Evolutionary conservation across 2,797 vertebrate genomes (phyloP), one percentile per base, ranked within the genome.

Genomic region (Ataeniobius toweri): DNA sequence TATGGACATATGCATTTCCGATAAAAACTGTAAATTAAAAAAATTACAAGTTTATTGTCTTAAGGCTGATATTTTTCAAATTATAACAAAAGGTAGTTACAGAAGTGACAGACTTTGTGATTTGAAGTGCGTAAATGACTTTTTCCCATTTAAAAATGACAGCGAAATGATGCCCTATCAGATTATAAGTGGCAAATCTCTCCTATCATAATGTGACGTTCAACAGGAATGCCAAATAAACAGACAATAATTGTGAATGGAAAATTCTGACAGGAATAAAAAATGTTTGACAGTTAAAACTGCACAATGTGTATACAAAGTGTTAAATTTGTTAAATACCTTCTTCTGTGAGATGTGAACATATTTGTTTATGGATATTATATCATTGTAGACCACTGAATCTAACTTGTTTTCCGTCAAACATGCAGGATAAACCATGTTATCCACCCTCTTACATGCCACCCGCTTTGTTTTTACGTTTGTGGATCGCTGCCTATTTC

Each of bases 391-490:
- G 77, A 76, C 74, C 82, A 7, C 7, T 56, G 71, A 85, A 86
- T 86, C 84, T 50, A 22, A 58, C 69, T 84, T 83, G 82, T 88
- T 86, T 80, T 70, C 86, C 80, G 0, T 74, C 80, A 90, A 85
- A 89, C 85, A 85, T 81, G 75, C 61, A 61, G 74, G 73, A 85
- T 86, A 86, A 92, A 87, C 79, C 74, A 6, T 75, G 84, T 88
- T 84, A 89, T 91, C 82, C 81, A 26, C 14, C 1, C 75, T 69
- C 76, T 79, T 81, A 78, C 74, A 55, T 78, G 50, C 9, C 55
- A 46, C 74, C 50, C 53, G 74, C 69, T 78, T 36, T 83, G 78
- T 65, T 87, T 91, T 85, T 85, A 63, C 69, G 78, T 86, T 83
- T 75, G 80, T 50, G 78, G 68, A 75, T 85, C 80, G 79, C 80